Evolutionary conservation across 2,888 invertebrate genomes (phyloP), one percentile per base, ranked within the genome.

Genomic region (Rhaphigaster nebulosa): DNA sequence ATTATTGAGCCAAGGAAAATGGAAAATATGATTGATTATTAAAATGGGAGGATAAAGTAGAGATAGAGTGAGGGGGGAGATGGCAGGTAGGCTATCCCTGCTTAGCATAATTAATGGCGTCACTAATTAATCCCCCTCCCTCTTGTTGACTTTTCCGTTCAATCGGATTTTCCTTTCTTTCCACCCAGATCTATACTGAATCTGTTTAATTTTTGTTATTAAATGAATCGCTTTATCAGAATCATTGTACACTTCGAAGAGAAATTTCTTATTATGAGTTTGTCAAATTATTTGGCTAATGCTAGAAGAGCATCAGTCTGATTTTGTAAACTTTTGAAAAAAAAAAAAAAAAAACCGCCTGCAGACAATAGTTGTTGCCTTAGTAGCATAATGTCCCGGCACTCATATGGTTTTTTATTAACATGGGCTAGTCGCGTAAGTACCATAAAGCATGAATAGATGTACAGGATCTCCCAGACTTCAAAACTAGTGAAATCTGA

Each of bases 71-170:
- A n/a, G n/a, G n/a, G 45, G 13, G 34, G 76, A 20, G 34, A 20
- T 20, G 23, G 76, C 8, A 76, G 76, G 23, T 26, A 50, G 34
- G 13, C 12, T 13, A 45, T 26, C 84, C 45, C 45, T 13, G 45
- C 84, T 84, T 84, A 41, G 84, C 84, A 84, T 84, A 84, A 84
- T 84, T 84, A 84, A 84, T 84, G 84, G 18, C 84, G 84, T 84
- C 84, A 84, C 84, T 84, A 84, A 84, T 84, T 84, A 84, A 84
- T 84, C 84, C 84, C 3, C 15, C 84, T 50, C n/a, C 45, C 1
- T 8, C 45, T 18, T 84, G 84, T 84, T 84, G 45, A 84, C 84
- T 84, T 84, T 84, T 12, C 45, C 45, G n/a, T 45, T 84, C 45
- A 84, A 84, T 84, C 84, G 8, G 84, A 38, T 84, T 84, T 84